phyloP scores from a whole-genome alignment of 1,140 invertebrate species.

The Drosophila truncata region DNA sequence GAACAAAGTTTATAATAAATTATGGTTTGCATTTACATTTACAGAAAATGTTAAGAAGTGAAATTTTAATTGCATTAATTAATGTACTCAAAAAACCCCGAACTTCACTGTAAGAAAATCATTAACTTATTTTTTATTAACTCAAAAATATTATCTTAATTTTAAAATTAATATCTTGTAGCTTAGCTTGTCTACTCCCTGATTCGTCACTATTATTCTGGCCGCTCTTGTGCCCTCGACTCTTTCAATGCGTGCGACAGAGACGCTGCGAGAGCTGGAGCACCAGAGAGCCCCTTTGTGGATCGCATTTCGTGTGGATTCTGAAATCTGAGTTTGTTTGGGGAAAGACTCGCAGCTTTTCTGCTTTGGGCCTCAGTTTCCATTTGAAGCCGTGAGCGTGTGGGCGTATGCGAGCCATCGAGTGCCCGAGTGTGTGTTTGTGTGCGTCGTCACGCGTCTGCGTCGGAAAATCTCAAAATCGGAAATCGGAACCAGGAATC shows the following conservation, averaged over 20 bases:
- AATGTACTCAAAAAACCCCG: no score
- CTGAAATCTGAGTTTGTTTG: slow-evolving; percentile 72
- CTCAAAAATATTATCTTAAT: no score
- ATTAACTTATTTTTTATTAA: no score
- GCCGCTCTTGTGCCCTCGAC: background rate
- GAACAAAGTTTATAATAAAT: background rate
- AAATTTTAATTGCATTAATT: no score
- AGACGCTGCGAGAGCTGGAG: background rate
- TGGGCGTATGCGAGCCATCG: slow-evolving; percentile 54
- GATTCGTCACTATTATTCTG: background rate
- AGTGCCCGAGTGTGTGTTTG: slow-evolving; percentile 34
- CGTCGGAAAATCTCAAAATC: slow-evolving; percentile 37
- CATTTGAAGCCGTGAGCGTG: slow-evolving; percentile 67
- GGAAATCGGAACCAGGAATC: slow-evolving; percentile 39
- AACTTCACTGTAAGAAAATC: no score
- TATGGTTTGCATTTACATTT: background rate
- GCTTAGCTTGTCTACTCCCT: no score
- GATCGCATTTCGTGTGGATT: slow-evolving; percentile 62
- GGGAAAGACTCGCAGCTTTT: slow-evolving; percentile 43
- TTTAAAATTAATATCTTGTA: no score
- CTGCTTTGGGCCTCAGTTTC: slow-evolving; percentile 53
- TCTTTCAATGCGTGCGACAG: background rate
- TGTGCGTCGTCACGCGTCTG: slow-evolving; percentile 45
- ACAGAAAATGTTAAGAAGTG: no score
- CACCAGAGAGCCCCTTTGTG: slow-evolving; percentile 29